Conservation (phyloP, 1,140 invertebrate species). For the Bradysia coprophila region DNA sequence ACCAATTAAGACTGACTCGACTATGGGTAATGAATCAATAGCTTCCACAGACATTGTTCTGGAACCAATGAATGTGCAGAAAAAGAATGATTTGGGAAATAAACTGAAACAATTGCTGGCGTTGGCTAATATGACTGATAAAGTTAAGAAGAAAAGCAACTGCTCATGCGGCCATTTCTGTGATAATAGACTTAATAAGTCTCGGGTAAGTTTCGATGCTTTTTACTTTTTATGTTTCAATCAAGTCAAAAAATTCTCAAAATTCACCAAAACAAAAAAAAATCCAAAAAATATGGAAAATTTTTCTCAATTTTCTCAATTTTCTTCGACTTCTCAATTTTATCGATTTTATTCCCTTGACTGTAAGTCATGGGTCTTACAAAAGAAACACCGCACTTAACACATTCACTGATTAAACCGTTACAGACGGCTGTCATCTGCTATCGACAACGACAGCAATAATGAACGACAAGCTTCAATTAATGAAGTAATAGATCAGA, state of each 20-base stretch:
- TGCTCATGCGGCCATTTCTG: conserved; percentile 20
- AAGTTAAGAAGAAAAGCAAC: conserved; percentile 14
- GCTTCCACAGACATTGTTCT: not conserved
- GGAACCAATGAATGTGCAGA: not conserved
- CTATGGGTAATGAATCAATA: not conserved
- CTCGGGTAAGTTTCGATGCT: not conserved
- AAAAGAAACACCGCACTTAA: not conserved
- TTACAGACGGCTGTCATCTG: no score
- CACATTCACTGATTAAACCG: no score
- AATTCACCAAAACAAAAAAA: no score
- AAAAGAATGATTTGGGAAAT: conserved; percentile 10
- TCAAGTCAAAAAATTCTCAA: not conserved
- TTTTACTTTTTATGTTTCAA: not conserved
- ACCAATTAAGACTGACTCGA: not conserved
- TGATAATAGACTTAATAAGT: conserved; percentile 8
- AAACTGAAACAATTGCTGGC: conserved; percentile 21
- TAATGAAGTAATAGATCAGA: no score
- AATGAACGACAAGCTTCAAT: no score
- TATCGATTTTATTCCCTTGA: no score
- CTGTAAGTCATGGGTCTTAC: no score
- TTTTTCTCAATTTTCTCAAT: no score
- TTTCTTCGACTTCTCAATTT: not conserved
- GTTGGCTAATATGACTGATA: conserved; percentile 20
- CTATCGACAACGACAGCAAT: no score
- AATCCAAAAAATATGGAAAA: not conserved